phyloP scores from a whole-genome alignment of 2,888 invertebrate species.

The Lysandra bellargus region DNA sequence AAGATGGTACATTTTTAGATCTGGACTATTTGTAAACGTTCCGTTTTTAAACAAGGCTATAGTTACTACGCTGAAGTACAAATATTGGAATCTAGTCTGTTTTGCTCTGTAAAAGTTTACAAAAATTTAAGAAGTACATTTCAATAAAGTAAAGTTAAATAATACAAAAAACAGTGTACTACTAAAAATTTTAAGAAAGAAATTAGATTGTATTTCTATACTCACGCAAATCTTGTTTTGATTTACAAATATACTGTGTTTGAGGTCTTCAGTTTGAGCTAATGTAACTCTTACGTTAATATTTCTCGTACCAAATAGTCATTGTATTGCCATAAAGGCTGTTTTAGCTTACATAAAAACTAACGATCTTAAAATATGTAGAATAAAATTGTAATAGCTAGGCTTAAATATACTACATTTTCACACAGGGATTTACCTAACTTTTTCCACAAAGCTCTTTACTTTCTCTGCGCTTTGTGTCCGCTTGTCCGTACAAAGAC shows the following conservation, averaged over 20 bases:
- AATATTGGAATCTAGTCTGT: neutral
- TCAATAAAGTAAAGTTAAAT: too few relatives aligned
- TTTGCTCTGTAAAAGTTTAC: neutral
- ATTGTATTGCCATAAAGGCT: too few relatives aligned
- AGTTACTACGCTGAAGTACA: neutral
- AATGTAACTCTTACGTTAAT: too few relatives aligned
- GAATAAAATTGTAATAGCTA: neutral
- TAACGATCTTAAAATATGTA: neutral
- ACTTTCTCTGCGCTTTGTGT: conserved; percentile 61
- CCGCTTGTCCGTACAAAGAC: conserved; percentile 66
- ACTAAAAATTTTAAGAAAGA: too few relatives aligned
- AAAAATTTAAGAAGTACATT: neutral
- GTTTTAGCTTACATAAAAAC: too few relatives aligned
- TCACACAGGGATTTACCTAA: conserved; percentile 36
- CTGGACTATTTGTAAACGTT: neutral
- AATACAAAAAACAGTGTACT: too few relatives aligned
- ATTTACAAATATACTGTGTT: too few relatives aligned
- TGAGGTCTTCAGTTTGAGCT: too few relatives aligned
- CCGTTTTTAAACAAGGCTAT: neutral
- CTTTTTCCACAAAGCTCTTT: conserved; percentile 42
- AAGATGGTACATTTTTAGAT: neutral
- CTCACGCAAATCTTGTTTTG: too few relatives aligned
- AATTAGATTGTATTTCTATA: too few relatives aligned
- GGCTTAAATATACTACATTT: conserved; percentile 35
- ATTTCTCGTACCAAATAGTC: too few relatives aligned